Percentiles rank a stretch among this genome's conserved stretches.
Evolutionary conservation across 2,797 vertebrate genomes (phyloP).

Genomic region (Coranthus polyacanthus): DNA sequence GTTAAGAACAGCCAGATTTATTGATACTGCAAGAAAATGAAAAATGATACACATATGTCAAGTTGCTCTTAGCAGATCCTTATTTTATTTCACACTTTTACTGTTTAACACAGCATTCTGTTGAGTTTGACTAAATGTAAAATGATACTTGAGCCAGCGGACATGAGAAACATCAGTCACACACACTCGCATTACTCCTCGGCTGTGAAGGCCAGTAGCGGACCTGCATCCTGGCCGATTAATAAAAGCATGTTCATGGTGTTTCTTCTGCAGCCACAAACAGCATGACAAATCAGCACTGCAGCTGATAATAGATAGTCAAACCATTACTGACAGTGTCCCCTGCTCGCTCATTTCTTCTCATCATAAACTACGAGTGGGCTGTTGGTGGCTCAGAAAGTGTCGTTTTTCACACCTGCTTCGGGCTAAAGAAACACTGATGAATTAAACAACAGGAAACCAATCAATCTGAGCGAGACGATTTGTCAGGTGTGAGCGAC

Average conservation of each 20-base stretch:
- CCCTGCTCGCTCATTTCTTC: constrained; percentile 40
- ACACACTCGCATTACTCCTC: constrained; percentile 33
- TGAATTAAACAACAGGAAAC: constrained; percentile 81
- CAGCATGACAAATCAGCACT: constrained; percentile 50
- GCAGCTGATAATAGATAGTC: constrained; percentile 52
- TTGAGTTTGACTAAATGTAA: constrained; percentile 22
- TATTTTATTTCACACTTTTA: constrained; percentile 7
- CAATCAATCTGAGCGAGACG: constrained; percentile 79
- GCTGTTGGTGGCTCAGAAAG: constrained; percentile 29
- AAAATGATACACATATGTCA: constrained; percentile 13
- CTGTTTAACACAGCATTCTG: constrained; percentile 6
- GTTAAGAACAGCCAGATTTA: constrained; percentile 17
- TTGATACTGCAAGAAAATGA: constrained; percentile 9
- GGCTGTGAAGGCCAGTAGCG: constrained; percentile 34
- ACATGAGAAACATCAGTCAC: constrained; percentile 46
- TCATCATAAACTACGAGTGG: constrained; percentile 48
- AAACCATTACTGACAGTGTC: constrained; percentile 48
- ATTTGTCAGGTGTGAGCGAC: constrained; percentile 79
- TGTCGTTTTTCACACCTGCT: constrained; percentile 74
- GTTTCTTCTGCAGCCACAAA: constrained; percentile 46
- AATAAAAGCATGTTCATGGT: constrained; percentile 57
- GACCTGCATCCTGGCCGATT: constrained; percentile 43
- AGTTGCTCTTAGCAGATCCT: not conserved
- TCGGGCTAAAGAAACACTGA: constrained; percentile 74
- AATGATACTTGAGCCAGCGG: constrained; percentile 21